Evolutionary conservation across 2,797 vertebrate genomes (phyloP).

Genomic region (Picus viridis): DNA sequence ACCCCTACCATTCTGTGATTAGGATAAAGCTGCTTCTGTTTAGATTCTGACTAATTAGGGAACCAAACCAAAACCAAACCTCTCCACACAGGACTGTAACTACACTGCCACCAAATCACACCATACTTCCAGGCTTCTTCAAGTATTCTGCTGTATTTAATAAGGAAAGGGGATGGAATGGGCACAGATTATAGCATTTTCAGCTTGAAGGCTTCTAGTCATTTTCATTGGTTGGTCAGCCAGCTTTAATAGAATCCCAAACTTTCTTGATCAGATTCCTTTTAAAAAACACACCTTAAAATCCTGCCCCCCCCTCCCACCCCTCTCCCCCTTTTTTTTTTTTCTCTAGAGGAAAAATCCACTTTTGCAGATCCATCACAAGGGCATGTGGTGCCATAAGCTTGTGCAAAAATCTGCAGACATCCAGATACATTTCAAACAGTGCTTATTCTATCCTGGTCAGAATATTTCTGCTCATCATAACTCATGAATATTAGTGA

Average conservation of each 20-base stretch:
- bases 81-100: neutral
- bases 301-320: neutral
- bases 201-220: neutral
- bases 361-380: neutral
- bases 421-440: neutral
- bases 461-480: neutral
- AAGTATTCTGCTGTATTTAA: neutral
- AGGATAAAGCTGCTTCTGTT: neutral
- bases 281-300: neutral
- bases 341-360: neutral
- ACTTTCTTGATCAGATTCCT: neutral
- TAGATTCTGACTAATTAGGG: neutral
- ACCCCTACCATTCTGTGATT: neutral
- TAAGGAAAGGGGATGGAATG: neutral
- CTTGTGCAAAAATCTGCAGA: neutral
- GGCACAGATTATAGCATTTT: neutral
- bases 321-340: neutral
- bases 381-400: neutral
- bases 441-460: neutral
- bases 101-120: neutral
- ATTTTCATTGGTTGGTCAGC: neutral
- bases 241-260: neutral
- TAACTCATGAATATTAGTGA: neutral
- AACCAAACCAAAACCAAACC: neutral
- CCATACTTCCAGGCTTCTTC: neutral